Evolutionary conservation across 2,888 invertebrate species (phyloP).

Genomic region (Eristalis arbustorum): DNA sequence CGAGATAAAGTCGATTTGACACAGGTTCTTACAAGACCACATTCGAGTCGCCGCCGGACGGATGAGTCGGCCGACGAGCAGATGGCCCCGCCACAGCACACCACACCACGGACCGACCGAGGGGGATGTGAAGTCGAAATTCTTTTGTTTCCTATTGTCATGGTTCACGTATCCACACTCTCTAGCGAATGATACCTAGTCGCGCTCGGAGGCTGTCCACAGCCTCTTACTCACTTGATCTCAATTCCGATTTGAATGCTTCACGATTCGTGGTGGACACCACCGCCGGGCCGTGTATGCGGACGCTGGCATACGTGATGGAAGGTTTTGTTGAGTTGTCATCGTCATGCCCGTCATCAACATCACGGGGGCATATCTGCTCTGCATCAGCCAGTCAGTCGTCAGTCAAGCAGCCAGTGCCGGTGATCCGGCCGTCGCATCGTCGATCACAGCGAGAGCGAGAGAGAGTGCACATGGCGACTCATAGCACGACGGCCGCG

Average conservation of each 20-base stretch:
- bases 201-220: not conserved
- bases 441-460: too few species aligned
- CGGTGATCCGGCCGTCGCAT: constrained; percentile 5
- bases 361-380: constrained; percentile 51
- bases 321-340: constrained; percentile 35
- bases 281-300: not conserved
- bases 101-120: not conserved
- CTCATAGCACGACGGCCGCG: constrained; percentile 24
- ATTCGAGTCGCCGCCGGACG: constrained; percentile 22
- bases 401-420: not conserved
- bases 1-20: constrained; percentile 58
- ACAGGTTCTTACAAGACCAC: constrained; percentile 47
- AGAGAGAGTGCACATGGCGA: constrained; percentile 16
- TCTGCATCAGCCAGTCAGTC: constrained; percentile 31
- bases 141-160: constrained; percentile 29
- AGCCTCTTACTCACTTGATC: constrained; percentile 29
- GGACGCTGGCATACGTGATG: constrained; percentile 45
- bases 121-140: not conserved
- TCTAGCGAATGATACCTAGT: constrained; percentile 17
- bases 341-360: constrained; percentile 48
- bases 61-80: not conserved
- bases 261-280: constrained; percentile 32
- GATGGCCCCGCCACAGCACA: not conserved
- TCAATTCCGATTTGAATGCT: constrained; percentile 44
- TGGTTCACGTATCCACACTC: constrained; percentile 6